Evolutionary conservation across 2,113 vertebrate species (phyloP).

Genomic region (Dicentrarchus labrax): DNA sequence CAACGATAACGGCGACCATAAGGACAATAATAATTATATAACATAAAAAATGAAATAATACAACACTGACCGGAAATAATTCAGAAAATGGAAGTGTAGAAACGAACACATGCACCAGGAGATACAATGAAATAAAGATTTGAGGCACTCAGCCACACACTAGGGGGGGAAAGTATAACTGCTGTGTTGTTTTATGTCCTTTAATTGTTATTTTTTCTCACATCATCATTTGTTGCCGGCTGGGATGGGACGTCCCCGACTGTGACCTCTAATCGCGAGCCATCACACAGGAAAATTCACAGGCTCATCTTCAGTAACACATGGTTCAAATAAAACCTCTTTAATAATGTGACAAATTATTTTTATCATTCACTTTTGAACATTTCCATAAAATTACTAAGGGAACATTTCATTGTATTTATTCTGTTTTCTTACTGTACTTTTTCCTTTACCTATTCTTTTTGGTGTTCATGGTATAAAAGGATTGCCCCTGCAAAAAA

Average conservation of each 20-base stretch:
- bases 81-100: slow-evolving; percentile 10
- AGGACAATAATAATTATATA: slow-evolving; percentile 6
- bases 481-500: slow-evolving; percentile 12
- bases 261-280: neutral
- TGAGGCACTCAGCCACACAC: slow-evolving; percentile 20
- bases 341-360: neutral
- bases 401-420: neutral
- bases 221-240: neutral
- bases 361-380: neutral
- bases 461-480: neutral
- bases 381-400: slow-evolving; percentile 23
- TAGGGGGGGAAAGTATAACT: neutral
- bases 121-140: slow-evolving; percentile 6
- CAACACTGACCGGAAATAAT: slow-evolving; percentile 27
- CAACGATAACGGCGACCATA: slow-evolving; percentile 22
- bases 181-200: slow-evolving; percentile 1
- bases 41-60: slow-evolving; percentile 17
- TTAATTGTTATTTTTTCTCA: neutral
- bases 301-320: neutral
- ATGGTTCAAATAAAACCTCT: neutral
- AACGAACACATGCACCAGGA: slow-evolving; percentile 1
- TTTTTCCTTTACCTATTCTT: neutral
- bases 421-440: neutral
- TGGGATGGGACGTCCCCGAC: neutral
- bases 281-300: neutral